phyloP scores from a whole-genome alignment of 1,140 invertebrate species.

The Drosophila kohkoa region DNA sequence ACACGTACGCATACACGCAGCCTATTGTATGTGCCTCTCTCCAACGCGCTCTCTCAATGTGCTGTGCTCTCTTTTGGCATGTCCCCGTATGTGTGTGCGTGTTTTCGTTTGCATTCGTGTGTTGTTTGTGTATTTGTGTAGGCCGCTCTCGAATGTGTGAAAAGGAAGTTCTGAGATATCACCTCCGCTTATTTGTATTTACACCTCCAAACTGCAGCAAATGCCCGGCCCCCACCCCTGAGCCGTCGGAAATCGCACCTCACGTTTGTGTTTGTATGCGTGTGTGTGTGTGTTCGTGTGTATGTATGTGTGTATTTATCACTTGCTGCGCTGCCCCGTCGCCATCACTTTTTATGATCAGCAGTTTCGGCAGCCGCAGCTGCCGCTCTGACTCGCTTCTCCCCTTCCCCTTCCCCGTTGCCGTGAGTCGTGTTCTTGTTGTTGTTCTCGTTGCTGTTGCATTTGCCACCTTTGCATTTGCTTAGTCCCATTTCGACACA shows the following conservation, averaged over 20 bases:
- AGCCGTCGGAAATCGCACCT: conserved; percentile 51
- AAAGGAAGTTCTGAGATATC: conserved; percentile 83
- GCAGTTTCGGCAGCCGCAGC: conserved; percentile 34
- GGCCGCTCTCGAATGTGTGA: conserved; percentile 78
- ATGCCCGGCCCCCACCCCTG: conserved; percentile 36
- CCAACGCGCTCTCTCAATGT: not conserved
- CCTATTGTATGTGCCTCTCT: not conserved
- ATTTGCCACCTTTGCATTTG: conserved; percentile 71
- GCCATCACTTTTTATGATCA: conserved; percentile 57
- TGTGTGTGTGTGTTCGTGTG: conserved; percentile 1
- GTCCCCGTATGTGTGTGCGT: conserved; percentile 1
- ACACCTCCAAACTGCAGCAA: conserved; percentile 61
- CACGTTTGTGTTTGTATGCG: conserved; percentile 20
- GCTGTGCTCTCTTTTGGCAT: not conserved
- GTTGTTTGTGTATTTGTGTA: conserved; percentile 61
- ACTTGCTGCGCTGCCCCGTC: conserved; percentile 30
- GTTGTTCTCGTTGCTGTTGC: conserved; percentile 40
- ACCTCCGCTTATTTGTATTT: conserved; percentile 83
- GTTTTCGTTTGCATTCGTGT: conserved; percentile 6
- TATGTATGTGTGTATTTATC: conserved; percentile 42
- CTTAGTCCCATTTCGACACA: conserved; percentile 82
- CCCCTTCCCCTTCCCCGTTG: conserved; percentile 1
- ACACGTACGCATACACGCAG: conserved; percentile 13
- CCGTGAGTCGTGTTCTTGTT: conserved; percentile 2
- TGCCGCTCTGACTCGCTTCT: conserved; percentile 31